These are phyloP conservation scores for Megalops cyprinoides DNA, from an alignment of 2,797 vertebrate genomes.

Conservation along the genomic window DNA sequence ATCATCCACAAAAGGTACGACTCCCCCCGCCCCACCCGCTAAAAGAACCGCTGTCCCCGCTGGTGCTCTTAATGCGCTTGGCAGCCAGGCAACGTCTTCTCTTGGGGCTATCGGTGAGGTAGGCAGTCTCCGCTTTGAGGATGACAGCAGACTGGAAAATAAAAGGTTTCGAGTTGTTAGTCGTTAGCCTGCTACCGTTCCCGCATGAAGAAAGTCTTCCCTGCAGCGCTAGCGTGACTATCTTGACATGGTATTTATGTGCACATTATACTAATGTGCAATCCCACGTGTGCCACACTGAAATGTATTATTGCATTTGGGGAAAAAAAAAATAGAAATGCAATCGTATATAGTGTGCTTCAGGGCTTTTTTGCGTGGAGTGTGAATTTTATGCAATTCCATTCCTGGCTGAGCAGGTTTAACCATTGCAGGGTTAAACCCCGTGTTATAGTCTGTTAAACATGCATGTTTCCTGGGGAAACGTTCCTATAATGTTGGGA, in stretches of 20 bases:
- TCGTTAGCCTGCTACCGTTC: neutral
- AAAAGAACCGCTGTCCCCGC: too few relatives aligned
- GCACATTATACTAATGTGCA: neutral
- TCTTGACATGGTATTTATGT: neutral
- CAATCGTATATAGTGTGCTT: neutral
- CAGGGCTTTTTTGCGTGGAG: neutral
- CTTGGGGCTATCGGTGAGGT: neutral
- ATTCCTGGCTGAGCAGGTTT: neutral
- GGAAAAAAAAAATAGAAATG: neutral
- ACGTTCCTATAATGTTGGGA: neutral
- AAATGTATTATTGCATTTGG: too few relatives aligned
- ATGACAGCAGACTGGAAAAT: neutral
- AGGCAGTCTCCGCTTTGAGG: neutral
- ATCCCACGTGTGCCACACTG: neutral
- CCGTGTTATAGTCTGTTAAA: neutral
- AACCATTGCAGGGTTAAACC: neutral
- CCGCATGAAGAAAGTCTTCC: neutral
- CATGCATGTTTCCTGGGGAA: neutral
- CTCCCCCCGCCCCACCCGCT: too few relatives aligned
- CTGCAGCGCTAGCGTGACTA: neutral
- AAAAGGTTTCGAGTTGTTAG: neutral
- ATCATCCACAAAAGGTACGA: too few relatives aligned
- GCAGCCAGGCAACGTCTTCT: neutral
- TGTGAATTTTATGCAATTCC: neutral
- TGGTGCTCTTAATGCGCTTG: neutral